phyloP scores from a whole-genome alignment of 2,797 vertebrate genomes.

The Hydrocynus forskahlii region DNA sequence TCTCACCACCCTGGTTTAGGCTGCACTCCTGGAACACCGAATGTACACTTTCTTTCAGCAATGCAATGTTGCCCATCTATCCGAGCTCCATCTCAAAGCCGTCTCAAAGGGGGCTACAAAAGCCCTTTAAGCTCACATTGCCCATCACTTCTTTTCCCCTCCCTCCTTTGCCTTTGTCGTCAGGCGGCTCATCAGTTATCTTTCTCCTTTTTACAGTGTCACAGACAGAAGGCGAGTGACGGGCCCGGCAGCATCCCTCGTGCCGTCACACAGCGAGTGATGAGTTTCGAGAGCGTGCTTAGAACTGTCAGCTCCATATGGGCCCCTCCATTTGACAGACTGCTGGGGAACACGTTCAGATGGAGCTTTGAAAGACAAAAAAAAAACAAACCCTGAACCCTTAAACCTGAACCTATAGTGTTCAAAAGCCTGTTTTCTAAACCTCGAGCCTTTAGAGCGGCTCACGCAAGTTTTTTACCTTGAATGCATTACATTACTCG shows the following conservation, averaged over 20 bases:
- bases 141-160: not conserved
- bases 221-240: slow-evolving; percentile 20
- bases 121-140: not conserved
- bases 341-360: slow-evolving; percentile 37
- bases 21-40: not conserved
- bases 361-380: slow-evolving; percentile 36
- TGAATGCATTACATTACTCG: not conserved
- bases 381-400: slow-evolving; percentile 28
- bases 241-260: slow-evolving; percentile 30
- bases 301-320: slow-evolving; percentile 55
- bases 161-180: slow-evolving; percentile 13
- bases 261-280: slow-evolving; percentile 37
- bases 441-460: not conserved
- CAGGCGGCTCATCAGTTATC: slow-evolving; percentile 5
- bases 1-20: not conserved
- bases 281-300: slow-evolving; percentile 45
- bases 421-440: not conserved
- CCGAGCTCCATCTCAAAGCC: not conserved
- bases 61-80: not conserved
- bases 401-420: slow-evolving; percentile 1
- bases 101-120: slow-evolving; percentile 12
- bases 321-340: slow-evolving; percentile 47
- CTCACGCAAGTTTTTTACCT: not conserved
- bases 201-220: slow-evolving; percentile 17
- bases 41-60: not conserved